Evolutionary conservation across 1,140 invertebrate genomes (phyloP).

Genomic region (Hypsibius dujardini): DNA sequence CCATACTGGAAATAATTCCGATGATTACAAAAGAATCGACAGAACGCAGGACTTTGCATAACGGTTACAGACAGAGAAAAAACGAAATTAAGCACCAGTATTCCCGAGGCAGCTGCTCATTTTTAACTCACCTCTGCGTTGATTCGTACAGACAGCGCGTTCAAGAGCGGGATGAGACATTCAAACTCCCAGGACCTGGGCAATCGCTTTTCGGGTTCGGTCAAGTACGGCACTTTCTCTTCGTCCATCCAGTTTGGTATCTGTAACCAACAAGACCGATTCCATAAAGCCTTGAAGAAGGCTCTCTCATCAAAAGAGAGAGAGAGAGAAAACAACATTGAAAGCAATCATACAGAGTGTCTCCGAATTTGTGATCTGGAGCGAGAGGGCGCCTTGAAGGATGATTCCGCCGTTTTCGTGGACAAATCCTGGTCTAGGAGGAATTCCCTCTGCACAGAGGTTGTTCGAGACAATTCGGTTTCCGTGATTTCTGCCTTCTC

Average conservation of each 20-base stretch:
- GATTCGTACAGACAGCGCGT: not conserved
- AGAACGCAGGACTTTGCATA: too few relatives aligned
- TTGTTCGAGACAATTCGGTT: not conserved
- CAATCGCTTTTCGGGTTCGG: not conserved
- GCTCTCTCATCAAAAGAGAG: too few relatives aligned
- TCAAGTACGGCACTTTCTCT: not conserved
- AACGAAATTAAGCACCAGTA: too few relatives aligned
- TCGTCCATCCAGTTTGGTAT: too few relatives aligned
- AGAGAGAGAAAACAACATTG: too few relatives aligned
- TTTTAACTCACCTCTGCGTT: not conserved
- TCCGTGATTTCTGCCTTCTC: not conserved
- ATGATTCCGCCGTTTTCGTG: not conserved
- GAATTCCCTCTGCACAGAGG: not conserved
- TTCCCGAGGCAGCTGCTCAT: too few relatives aligned
- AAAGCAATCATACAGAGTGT: slow-evolving; percentile 1
- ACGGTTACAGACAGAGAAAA: too few relatives aligned
- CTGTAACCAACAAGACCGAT: too few relatives aligned
- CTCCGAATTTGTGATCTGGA: not conserved
- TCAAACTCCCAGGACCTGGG: not conserved
- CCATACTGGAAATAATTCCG: slow-evolving; percentile 15
- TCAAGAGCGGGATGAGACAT: not conserved
- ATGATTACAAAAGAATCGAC: too few relatives aligned
- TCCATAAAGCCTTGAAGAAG: too few relatives aligned
- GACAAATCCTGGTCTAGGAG: not conserved
- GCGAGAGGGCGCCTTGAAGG: not conserved